Evolutionary conservation across 2,797 vertebrate genomes (phyloP), one percentile per base, ranked within the genome.

Genomic region (Cetoscarus ocellatus): DNA sequence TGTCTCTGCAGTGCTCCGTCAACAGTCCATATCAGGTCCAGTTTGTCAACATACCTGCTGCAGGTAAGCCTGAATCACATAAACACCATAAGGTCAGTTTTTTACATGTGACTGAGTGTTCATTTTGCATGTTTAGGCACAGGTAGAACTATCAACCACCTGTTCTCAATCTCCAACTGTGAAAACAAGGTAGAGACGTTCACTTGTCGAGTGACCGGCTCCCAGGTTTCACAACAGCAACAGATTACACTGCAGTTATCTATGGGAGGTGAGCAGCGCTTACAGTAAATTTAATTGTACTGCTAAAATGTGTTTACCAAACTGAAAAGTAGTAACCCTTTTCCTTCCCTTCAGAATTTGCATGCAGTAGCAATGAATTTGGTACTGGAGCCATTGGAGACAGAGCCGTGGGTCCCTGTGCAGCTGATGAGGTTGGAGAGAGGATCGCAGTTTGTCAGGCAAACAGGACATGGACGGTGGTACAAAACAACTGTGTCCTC

Each of bases 61-160:
- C 11, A 70, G 70, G 86, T 88, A 80, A 81, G 36, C 13, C 7
- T 17, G 9, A 45, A 65, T 39, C 10, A 61, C 15, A 58, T 10
- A 49, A 35, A 10, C 17, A 60, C 6, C 11, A 27, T 27, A 27
- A 27, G 27, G 27, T n/a, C n/a, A n/a, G n/a, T n/a, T n/a, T n/a
- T n/a, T n/a, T n/a, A 35, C 36, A 5, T 38, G 36, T 38, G 7
- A 0, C 51, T 12, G 19, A 34, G 15, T 62, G 7, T 39, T 39
- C 27, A 39, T 10, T 57, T 18, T 68, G 5, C 39, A 27, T 1
- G 53, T 0, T 51, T 10, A 70, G 51, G 3, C 2, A 4, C 5
- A 44, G 48, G 3, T 27, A 0, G 0, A 0, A 0, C 0, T 0
- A 40, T 71, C 56, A 27, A 0, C 0, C 0, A 18, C 61, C 0